phyloP scores from a whole-genome alignment of 2,888 invertebrate species.

The Eudemis profundana region DNA sequence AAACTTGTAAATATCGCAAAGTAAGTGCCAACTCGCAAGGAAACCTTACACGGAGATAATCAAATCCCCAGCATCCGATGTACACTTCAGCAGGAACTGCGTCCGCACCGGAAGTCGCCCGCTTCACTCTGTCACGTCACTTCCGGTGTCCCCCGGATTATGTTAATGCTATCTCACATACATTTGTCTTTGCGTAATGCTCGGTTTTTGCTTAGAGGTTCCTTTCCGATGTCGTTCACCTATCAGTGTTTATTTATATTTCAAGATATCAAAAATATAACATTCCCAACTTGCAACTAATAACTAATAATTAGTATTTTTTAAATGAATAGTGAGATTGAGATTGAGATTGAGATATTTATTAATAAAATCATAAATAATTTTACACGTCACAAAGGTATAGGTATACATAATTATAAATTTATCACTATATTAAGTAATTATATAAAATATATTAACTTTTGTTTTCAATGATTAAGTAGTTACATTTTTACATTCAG shows the following conservation, averaged over 20 bases:
- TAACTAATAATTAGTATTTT: no score
- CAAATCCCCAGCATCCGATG: slow-evolving; percentile 61
- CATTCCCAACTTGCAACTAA: no score
- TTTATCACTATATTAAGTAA: no score
- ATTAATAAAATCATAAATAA: no score
- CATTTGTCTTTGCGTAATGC: slow-evolving; percentile 80
- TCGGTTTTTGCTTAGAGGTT: slow-evolving; percentile 69
- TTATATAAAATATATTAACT: no score
- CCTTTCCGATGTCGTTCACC: slow-evolving; percentile 72
- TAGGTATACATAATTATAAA: no score
- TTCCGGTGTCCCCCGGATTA: slow-evolving; percentile 78
- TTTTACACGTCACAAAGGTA: no score
- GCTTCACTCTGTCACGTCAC: slow-evolving; percentile 65
- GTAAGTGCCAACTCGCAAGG: slow-evolving; percentile 36
- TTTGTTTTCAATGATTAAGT: no score
- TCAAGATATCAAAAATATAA: no score
- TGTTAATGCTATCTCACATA: slow-evolving; percentile 78
- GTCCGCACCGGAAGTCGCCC: slow-evolving; percentile 58
- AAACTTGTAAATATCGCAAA: slow-evolving; percentile 32
- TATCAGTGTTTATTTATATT: slow-evolving; percentile 60
- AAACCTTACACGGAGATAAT: slow-evolving; percentile 52
- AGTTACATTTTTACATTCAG: no score
- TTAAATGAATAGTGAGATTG: no score
- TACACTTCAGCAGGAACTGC: slow-evolving; percentile 47
- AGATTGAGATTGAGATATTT: no score